Base-by-base conservation (phyloP, 2,797 vertebrate genomes). In the Gadopsis bispinosus region DNA sequence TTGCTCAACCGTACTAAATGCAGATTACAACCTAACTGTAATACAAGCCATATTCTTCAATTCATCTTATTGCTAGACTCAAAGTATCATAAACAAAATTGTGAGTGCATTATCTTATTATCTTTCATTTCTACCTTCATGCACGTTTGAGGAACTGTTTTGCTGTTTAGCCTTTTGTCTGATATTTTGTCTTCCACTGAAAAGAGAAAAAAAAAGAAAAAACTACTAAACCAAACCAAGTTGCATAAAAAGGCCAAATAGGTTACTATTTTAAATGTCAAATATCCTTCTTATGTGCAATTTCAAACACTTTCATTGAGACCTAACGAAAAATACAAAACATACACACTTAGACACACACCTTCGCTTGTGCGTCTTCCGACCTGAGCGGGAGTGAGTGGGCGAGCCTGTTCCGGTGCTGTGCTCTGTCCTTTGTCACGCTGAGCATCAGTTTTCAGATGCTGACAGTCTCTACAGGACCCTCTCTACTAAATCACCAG, bases 401-500 rank as follows among this genome's bases (percentile, higher is more conserved):
- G 59, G 69, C 12, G 19, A 56, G 65, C 4, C 4, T 68, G 60
- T 62, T 71, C 45, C 10, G n/a, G 51, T 6, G 39, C 13, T 5
- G 69, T 11, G 76, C 29, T 78, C 77, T 87, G 85, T 77, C 51
- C 70, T 88, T 82, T 86, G 79, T 90, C 85, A 73, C 16, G 3
- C 54, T 20, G 64, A 63, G 69, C 68, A 65, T 85, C 81, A 67
- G 55, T 77, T 77, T 50, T 53, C 51, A 76, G 71, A 81, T 74
- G 84, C 59, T 81, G 87, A 90, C 81, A 86, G 78, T 55, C 71
- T 89, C 78, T 67, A 71, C 76, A 72, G 67, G 79, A 71, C 13
- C 59, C 84, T 83, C 87, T 89, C 72, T 73, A 84, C 68, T 83
- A 85, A 89, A 90, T 91, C 90, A 88, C 65, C 26, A 9, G 20